Conservation (phyloP, 1,140 invertebrate species). For the Babylonia areolata region DNA sequence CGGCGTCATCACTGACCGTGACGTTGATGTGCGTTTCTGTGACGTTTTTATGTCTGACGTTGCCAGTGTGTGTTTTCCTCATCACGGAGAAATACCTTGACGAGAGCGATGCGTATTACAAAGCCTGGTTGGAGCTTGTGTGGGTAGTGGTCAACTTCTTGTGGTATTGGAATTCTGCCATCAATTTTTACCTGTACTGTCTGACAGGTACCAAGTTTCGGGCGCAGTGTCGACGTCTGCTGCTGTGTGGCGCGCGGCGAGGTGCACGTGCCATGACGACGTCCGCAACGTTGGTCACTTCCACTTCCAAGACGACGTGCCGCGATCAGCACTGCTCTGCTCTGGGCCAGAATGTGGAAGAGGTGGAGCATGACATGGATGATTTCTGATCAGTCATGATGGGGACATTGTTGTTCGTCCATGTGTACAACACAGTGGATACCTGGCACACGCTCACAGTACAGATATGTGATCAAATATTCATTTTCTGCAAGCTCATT, state of each 20-base stretch:
- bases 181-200: conserved; percentile 34
- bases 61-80: not conserved
- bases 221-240: not conserved
- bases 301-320: not conserved
- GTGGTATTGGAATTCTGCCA: conserved; percentile 25
- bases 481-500: too few species aligned
- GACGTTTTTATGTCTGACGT: not conserved
- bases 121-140: not conserved
- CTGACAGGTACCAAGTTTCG: conserved; percentile 3
- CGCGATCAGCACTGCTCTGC: not conserved
- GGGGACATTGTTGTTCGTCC: too few species aligned
- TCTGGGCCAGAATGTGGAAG: not conserved
- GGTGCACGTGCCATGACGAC: not conserved
- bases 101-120: not conserved
- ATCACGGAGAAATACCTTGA: not conserved
- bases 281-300: not conserved
- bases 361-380: not conserved
- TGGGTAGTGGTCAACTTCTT: conserved; percentile 27
- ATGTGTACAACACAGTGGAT: too few species aligned
- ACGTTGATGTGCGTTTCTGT: conserved; percentile 14
- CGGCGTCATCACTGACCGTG: conserved; percentile 23
- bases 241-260: not conserved
- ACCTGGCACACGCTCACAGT: too few species aligned
- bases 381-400: not conserved
- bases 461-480: too few species aligned